Percentiles rank a stretch among this genome's conserved stretches.
These are phyloP conservation scores for Antennarius maculatus DNA, from an alignment of 2,797 vertebrate species.

Conservation along the genomic window DNA sequence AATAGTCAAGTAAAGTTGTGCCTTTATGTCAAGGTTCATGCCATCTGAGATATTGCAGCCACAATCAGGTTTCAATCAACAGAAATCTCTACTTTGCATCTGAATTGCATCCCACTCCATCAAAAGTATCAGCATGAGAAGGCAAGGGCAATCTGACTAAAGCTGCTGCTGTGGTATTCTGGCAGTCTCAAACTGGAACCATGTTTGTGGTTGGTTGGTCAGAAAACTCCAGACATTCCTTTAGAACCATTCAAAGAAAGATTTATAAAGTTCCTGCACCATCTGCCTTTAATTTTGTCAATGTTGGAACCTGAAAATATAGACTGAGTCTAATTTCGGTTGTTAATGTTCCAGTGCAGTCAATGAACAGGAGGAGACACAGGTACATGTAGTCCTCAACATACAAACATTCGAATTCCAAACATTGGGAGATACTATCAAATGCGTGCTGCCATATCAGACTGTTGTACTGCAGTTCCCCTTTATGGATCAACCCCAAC, in stretches of 20 bases:
- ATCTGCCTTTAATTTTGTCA: conserved; percentile 37
- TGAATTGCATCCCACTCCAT: conserved; percentile 20
- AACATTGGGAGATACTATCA: no score
- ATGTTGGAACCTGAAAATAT: conserved; percentile 15
- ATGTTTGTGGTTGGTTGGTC: conserved; percentile 50
- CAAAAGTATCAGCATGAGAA: conserved; percentile 13
- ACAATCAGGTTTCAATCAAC: conserved; percentile 22
- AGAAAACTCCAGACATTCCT: conserved; percentile 65
- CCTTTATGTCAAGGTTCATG: conserved; percentile 23
- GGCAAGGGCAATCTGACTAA: conserved; percentile 3
- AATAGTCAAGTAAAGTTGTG: neutral
- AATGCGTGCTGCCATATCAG: no score
- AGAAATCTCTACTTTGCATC: conserved; percentile 5
- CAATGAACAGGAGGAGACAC: conserved; percentile 1
- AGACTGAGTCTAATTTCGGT: conserved; percentile 11
- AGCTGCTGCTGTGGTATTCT: conserved; percentile 7
- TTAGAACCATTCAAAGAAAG: conserved; percentile 37
- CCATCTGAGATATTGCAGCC: conserved; percentile 2
- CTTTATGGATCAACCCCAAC: no score
- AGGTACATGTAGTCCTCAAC: neutral
- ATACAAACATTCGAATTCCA: no score
- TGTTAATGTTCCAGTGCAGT: conserved; percentile 18
- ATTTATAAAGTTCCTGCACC: conserved; percentile 45
- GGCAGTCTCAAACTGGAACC: conserved; percentile 32
- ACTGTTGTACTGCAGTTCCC: no score